Evolutionary conservation across 2,888 invertebrate species (phyloP).

Genomic region (Nomada flava): DNA sequence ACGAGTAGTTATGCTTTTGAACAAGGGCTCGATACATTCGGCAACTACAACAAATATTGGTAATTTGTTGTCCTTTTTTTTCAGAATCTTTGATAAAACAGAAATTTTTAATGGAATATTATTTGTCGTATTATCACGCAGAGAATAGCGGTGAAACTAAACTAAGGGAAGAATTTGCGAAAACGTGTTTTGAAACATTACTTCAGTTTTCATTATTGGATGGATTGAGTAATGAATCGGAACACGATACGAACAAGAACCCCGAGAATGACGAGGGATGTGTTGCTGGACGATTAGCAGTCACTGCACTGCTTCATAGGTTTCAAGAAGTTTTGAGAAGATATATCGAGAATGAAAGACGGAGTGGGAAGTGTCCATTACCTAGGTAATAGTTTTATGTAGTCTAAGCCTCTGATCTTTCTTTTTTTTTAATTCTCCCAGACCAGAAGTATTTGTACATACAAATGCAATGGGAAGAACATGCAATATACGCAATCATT

Average conservation of each 20-base stretch:
- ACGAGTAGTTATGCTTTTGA: constrained; percentile 92
- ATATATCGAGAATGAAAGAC: constrained; percentile 93
- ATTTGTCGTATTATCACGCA: constrained; percentile 37
- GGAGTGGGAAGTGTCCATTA: constrained; percentile 93
- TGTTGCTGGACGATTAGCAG: constrained; percentile 91
- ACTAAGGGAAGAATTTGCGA: constrained; percentile 97
- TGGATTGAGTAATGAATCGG: constrained; percentile 85
- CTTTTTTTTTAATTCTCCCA: neutral
- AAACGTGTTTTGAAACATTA: constrained; percentile 97
- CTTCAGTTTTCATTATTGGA: constrained; percentile 96
- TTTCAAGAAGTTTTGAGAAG: constrained; percentile 96
- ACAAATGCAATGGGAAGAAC: neutral
- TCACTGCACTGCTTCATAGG: constrained; percentile 95
- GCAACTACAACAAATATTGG: constrained; percentile 87
- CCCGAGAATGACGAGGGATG: constrained; percentile 85
- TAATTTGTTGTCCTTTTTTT: constrained; percentile 46
- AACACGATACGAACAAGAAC: constrained; percentile 62
- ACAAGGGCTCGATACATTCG: constrained; percentile 94
- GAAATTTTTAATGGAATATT: neutral
- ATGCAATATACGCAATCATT: constrained; percentile 50
- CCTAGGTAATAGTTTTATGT: constrained; percentile 87
- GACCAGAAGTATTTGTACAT: neutral
- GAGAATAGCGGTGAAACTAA: constrained; percentile 85
- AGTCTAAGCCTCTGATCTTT: constrained; percentile 24
- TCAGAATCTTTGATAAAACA: neutral